Evolutionary conservation across 2,888 invertebrate species (phyloP), one percentile per base, ranked within the genome.

Genomic region (Chloroclysta siterata): DNA sequence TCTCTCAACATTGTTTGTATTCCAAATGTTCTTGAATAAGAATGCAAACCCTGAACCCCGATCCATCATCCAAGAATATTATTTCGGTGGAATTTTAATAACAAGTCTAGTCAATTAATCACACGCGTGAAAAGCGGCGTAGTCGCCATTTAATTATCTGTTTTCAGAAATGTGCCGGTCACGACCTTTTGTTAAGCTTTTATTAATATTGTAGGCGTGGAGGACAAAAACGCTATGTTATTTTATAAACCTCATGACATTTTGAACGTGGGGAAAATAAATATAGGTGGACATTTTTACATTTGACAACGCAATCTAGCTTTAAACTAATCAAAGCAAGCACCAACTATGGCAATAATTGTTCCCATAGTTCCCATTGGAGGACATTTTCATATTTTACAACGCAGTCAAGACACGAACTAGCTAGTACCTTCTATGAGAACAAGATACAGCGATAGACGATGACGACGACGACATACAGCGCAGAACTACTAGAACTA

Each of bases 101-200:
- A 76, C 70, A 42, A 69, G 60, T 60, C 65, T 44, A 59, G 67
- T 70, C 71, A 70, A 81, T 82, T 78, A 76, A 81, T 81, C 79
- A 82, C 74, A 71, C 53, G 53, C 53, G 60, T 17, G 59, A 51
- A 57, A 52, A 53, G 52, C 47, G 28, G 46, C 39, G 22, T 53
- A 63, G 57, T 58, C n/a, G 42, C 53, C 51, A 29, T 60, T 63
- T 70, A 70, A 72, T 68, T 69, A 68, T 68, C 62, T 69, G 58
- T 66, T 62, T 66, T 62, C 55, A 53, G 63, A 63, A 60, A 65
- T 54, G 13, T 44, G 65, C 60, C n/a, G 54, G 64, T 69, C 66
- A 66, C 54, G 52, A 56, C 33, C 48, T 53, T 62, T 62, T 62
- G 62, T 62, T 52, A 48, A 15, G 15, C 15, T 22, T 56, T 55